These are phyloP conservation scores for Habropoda laboriosa DNA, from an alignment of 1,140 invertebrate species.

Conservation along the genomic window DNA sequence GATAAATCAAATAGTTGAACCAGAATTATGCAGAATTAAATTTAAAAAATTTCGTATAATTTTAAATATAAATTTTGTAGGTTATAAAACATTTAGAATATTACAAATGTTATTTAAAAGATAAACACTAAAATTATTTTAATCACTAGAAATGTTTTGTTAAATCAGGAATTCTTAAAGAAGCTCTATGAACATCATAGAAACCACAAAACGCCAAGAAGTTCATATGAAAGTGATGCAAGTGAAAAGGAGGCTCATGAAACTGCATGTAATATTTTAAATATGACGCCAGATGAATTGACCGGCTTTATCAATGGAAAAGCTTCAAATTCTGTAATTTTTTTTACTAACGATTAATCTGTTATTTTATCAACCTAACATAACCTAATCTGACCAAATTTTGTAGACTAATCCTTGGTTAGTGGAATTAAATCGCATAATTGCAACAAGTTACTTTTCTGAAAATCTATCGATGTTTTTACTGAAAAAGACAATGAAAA, in stretches of 20 bases:
- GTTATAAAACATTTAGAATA: no score
- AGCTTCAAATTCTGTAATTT: conserved; percentile 37
- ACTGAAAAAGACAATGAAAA: conserved; percentile 24
- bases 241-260: conserved; percentile 60
- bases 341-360: neutral
- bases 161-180: conserved; percentile 53
- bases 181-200: conserved; percentile 31
- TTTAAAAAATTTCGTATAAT: no score
- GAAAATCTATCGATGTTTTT: conserved; percentile 56
- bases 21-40: no score
- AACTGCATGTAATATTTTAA: conserved; percentile 65
- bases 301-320: conserved; percentile 55
- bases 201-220: conserved; percentile 9
- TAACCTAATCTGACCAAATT: neutral
- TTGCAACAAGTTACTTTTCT: conserved; percentile 42
- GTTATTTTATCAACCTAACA: no score
- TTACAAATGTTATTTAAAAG: no score
- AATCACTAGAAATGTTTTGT: neutral
- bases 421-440: conserved; percentile 53
- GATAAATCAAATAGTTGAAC: no score
- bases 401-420: conserved; percentile 57
- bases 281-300: conserved; percentile 62
- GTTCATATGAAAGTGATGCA: conserved; percentile 35
- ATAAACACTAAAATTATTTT: no score
- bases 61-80: no score